Percentiles rank a stretch among this genome's conserved stretches.
These are phyloP conservation scores for Eurosta solidaginis DNA, from an alignment of 1,140 invertebrate genomes.

Conservation along the genomic window DNA sequence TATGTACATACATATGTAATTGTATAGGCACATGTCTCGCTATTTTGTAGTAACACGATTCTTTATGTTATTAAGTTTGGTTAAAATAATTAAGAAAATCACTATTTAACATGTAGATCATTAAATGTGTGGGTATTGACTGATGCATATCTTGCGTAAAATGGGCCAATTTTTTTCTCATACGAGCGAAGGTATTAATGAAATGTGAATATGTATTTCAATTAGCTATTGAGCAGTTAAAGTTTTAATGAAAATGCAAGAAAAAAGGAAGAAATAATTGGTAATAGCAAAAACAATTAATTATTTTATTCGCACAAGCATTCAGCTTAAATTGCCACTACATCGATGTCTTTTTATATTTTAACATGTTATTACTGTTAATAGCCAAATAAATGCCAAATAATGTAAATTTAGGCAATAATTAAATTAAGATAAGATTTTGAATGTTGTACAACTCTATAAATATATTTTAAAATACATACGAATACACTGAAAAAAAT, in stretches of 20 bases:
- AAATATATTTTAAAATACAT: no score
- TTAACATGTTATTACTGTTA: not conserved
- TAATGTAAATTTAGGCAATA: not conserved
- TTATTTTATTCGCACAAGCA: not conserved
- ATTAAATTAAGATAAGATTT: slow-evolving; percentile 25
- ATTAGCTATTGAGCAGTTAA: not conserved
- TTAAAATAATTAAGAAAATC: no score
- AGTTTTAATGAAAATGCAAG: not conserved
- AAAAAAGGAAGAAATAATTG: not conserved
- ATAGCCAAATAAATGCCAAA: not conserved
- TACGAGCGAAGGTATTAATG: not conserved
- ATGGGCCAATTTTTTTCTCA: not conserved
- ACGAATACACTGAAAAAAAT: no score
- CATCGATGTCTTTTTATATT: not conserved
- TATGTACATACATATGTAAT: no score
- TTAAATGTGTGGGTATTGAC: no score
- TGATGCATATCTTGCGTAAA: not conserved
- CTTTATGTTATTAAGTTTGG: no score
- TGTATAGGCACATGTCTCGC: no score
- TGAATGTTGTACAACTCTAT: not conserved
- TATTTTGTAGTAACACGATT: no score
- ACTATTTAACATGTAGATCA: no score
- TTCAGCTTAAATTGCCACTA: not conserved
- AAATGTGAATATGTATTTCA: not conserved
- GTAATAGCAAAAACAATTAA: not conserved